Evolutionary conservation across 1,140 invertebrate genomes (phyloP).

Genomic region (Frieseomelitta varia): DNA sequence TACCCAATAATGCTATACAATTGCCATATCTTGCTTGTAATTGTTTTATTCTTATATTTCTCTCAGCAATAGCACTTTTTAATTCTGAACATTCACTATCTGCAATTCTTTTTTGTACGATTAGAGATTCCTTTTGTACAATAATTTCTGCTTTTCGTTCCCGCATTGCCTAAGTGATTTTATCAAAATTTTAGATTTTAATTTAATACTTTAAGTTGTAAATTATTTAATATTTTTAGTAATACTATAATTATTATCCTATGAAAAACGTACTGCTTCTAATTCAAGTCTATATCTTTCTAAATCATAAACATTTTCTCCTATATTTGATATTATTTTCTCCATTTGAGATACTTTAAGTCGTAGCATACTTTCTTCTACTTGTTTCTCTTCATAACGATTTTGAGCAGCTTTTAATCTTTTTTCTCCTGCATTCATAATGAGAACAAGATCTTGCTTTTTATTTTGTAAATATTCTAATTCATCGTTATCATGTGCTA

Average conservation of each 20-base stretch:
- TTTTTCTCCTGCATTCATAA: slow-evolving; percentile 83
- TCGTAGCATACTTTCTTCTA: slow-evolving; percentile 85
- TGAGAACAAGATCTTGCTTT: slow-evolving; percentile 78
- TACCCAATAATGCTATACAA: slow-evolving; percentile 65
- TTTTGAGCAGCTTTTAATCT: slow-evolving; percentile 78
- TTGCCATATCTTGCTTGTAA: slow-evolving; percentile 81
- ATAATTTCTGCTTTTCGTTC: slow-evolving; percentile 85
- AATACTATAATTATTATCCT: background rate
- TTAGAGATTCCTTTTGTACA: slow-evolving; percentile 84
- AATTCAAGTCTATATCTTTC: slow-evolving; percentile 84
- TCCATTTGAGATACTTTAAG: slow-evolving; percentile 84
- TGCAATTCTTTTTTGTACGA: slow-evolving; percentile 83
- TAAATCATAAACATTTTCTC: slow-evolving; percentile 83
- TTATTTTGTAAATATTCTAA: slow-evolving; percentile 75
- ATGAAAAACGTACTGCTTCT: slow-evolving; percentile 78
- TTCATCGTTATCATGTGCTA: slow-evolving; percentile 74
- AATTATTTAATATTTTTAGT: background rate
- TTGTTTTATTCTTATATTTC: slow-evolving; percentile 84
- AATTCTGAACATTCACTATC: slow-evolving; percentile 84
- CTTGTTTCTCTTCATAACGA: slow-evolving; percentile 82
- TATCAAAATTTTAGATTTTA: background rate
- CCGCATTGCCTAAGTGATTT: slow-evolving; percentile 83
- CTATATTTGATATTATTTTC: slow-evolving; percentile 82
- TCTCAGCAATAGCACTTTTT: slow-evolving; percentile 82
- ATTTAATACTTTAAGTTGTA: background rate